Conservation (phyloP, 2,888 invertebrate species). For the Brachypalpus laphriformis region DNA sequence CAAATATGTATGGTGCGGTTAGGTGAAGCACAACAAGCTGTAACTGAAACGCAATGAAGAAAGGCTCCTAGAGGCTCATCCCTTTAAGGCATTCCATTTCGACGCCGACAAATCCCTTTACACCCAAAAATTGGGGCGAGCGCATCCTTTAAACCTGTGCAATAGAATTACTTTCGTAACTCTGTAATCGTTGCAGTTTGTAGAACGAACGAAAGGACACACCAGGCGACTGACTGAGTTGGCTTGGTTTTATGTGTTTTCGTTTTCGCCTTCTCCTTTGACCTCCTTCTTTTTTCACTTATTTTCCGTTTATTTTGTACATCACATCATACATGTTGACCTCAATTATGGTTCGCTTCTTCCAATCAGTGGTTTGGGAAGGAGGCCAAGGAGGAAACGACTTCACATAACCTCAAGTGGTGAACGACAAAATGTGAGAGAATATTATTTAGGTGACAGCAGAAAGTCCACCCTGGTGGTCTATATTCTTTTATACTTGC, state of each 20-base stretch:
- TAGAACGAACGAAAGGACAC: background rate
- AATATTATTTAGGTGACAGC: background rate
- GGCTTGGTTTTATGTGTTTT: conserved; percentile 18
- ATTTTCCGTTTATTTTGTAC: background rate
- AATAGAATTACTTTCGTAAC: background rate
- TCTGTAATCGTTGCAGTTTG: conserved; percentile 1
- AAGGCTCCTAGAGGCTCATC: background rate
- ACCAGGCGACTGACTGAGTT: no score
- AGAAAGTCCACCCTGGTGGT: conserved; percentile 1
- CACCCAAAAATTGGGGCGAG: background rate
- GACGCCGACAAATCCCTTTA: background rate
- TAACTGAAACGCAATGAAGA: conserved; percentile 4
- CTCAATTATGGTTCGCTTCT: conserved; percentile 14
- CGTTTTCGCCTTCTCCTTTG: background rate
- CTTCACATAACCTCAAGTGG: background rate
- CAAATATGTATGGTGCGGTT: conserved; percentile 11
- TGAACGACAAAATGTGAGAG: conserved; percentile 14
- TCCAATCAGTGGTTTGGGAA: background rate
- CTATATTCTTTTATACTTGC: conserved; percentile 1
- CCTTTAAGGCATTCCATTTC: background rate
- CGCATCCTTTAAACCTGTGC: background rate
- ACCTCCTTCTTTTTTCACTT: background rate
- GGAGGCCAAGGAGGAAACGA: background rate
- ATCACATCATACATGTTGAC: conserved; percentile 20
- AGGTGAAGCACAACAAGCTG: conserved; percentile 4